A percentile compares a stretch with the other conserved stretches of the same genome.
Conservation (phyloP, 1,140 invertebrate species). For the Ceratoteleas bidentatus region DNA sequence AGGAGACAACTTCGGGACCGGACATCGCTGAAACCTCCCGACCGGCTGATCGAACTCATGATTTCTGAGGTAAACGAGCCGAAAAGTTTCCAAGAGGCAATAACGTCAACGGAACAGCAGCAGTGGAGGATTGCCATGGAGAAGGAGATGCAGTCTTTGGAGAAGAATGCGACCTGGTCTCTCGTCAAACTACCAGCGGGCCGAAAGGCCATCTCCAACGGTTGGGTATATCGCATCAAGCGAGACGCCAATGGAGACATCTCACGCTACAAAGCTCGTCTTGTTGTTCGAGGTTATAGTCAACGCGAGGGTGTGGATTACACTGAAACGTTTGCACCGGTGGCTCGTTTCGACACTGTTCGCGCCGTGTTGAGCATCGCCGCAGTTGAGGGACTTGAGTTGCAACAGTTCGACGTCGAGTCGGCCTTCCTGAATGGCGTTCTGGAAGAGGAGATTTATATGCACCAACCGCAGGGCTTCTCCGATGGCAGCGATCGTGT, state of each 20-base stretch:
- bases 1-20: too few species aligned
- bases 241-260: neutral
- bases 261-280: conserved; percentile 6
- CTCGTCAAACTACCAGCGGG: too few species aligned
- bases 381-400: conserved; percentile 5
- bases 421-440: conserved; percentile 75
- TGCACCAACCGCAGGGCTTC: conserved; percentile 75
- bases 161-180: too few species aligned
- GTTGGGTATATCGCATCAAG: neutral
- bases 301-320: conserved; percentile 10
- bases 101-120: too few species aligned
- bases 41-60: too few species aligned
- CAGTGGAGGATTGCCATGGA: too few species aligned
- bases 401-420: conserved; percentile 68
- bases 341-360: conserved; percentile 12
- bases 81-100: too few species aligned
- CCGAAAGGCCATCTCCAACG: too few species aligned
- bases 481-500: conserved; percentile 51
- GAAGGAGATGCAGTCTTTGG: too few species aligned
- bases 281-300: conserved; percentile 8
- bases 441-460: conserved; percentile 73
- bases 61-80: too few species aligned
- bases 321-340: conserved; percentile 15
- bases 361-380: conserved; percentile 11
- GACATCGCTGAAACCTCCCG: too few species aligned